Evolutionary conservation across 35 echinoderm and acorn worm species (phyloP).

Genomic region (Nesometra sesokonis): DNA sequence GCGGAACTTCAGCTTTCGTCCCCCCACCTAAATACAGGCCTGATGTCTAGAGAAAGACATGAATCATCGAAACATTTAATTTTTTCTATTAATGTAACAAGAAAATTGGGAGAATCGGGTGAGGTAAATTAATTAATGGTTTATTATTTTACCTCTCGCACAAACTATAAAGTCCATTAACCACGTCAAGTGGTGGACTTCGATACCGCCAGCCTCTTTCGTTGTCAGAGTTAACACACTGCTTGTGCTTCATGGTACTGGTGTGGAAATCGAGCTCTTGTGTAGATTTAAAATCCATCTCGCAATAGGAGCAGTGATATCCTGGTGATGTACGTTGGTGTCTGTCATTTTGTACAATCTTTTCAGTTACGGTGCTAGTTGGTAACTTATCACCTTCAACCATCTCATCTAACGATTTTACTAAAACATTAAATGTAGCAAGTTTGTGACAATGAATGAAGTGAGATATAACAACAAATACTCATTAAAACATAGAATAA

Average conservation of each 20-base stretch:
- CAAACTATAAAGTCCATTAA: constrained; percentile 42
- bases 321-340: background rate
- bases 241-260: constrained; percentile 41
- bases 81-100: no score
- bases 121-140: no score
- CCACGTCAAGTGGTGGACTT: constrained; percentile 49
- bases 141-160: constrained; percentile 36
- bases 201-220: constrained; percentile 73
- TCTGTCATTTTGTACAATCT: background rate
- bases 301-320: constrained; percentile 57
- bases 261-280: constrained; percentile 42
- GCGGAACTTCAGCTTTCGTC: no score
- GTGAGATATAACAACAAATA: no score
- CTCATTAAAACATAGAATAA: no score
- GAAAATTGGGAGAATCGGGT: no score
- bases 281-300: constrained; percentile 20
- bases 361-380: background rate
- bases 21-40: no score
- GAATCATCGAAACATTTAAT: no score
- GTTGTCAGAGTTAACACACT: constrained; percentile 56
- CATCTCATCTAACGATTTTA: constrained; percentile 17
- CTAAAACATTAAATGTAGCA: background rate
- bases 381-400: background rate
- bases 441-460: no score
- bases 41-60: no score